phyloP scores from a whole-genome alignment of 2,888 invertebrate genomes.

The Schizotus pectinicornis region DNA sequence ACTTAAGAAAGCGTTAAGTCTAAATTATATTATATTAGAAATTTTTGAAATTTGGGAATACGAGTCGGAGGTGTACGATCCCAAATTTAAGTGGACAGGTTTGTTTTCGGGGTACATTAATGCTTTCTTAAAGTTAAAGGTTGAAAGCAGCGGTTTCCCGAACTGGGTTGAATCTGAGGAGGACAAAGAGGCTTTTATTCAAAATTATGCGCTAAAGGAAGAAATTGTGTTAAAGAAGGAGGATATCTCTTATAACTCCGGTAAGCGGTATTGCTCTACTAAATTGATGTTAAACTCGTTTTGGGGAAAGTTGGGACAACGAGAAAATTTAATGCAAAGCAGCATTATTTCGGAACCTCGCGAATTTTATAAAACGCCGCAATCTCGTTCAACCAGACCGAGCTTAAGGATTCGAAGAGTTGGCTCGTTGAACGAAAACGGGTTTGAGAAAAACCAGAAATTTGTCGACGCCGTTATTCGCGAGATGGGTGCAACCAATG shows the following conservation, averaged over 20 bases:
- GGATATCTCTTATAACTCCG: slow-evolving; percentile 33
- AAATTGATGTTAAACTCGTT: slow-evolving; percentile 40
- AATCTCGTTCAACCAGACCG: too few relatives aligned
- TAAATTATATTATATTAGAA: neutral
- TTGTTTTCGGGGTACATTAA: slow-evolving; percentile 43
- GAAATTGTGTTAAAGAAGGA: slow-evolving; percentile 23
- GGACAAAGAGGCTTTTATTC: slow-evolving; percentile 25
- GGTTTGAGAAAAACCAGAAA: too few relatives aligned
- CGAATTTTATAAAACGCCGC: slow-evolving; percentile 26
- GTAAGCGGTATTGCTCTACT: slow-evolving; percentile 34
- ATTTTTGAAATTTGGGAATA: neutral
- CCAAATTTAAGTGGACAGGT: slow-evolving; percentile 20
- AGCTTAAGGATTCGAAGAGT: too few relatives aligned
- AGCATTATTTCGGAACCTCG: slow-evolving; percentile 25
- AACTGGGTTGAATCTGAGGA: neutral
- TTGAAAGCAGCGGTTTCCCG: slow-evolving; percentile 21
- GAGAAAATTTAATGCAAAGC: slow-evolving; percentile 35
- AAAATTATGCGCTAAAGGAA: slow-evolving; percentile 27
- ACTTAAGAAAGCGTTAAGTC: neutral
- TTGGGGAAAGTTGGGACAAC: slow-evolving; percentile 43
- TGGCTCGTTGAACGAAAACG: too few relatives aligned
- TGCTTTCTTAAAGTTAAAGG: slow-evolving; percentile 36
- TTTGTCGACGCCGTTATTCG: too few relatives aligned
- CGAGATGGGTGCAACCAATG: too few relatives aligned
- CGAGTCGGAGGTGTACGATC: neutral